These are phyloP conservation scores for Strix uralensis DNA, from an alignment of 2,113 vertebrate genomes.

Conservation along the genomic window DNA sequence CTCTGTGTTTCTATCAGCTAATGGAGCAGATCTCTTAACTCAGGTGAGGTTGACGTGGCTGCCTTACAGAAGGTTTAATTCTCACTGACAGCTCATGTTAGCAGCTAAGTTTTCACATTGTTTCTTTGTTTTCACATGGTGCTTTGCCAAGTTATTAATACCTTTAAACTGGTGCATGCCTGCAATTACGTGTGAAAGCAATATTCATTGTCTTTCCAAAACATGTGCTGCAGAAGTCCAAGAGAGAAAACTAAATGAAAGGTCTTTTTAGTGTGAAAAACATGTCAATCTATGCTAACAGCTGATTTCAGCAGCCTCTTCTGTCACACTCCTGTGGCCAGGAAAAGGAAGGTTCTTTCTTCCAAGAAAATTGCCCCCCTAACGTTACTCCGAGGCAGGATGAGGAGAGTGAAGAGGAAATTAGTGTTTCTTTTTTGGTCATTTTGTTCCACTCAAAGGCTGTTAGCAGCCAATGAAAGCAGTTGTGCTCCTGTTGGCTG, in stretches of 20 bases:
- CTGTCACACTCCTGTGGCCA: not conserved
- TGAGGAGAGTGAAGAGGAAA: constrained; percentile 14
- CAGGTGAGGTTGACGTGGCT: not conserved
- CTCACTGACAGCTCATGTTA: not conserved
- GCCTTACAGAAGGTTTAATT: not conserved
- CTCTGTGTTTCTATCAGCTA: not conserved
- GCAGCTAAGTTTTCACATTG: not conserved
- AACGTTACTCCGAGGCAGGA: not conserved
- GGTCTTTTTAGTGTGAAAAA: not conserved
- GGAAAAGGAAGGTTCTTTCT: not conserved
- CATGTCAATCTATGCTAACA: not conserved
- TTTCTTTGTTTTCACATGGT: not conserved
- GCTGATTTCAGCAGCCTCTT: constrained; percentile 17
- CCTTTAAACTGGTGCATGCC: not conserved
- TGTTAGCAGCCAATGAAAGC: constrained; percentile 31
- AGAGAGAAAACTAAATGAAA: not conserved
- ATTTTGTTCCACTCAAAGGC: constrained; percentile 24
- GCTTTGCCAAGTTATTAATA: not conserved
- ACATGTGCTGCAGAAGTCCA: not conserved
- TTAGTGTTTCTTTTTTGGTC: not conserved
- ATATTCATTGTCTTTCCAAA: not conserved
- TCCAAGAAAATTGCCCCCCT: constrained; percentile 14
- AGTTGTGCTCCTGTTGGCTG: constrained; percentile 18
- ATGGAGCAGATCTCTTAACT: not conserved
- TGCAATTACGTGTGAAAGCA: not conserved